Evolutionary conservation across 92 coral and sea anemone genomes (phyloP).

Genomic region (Meandrina meandrites): DNA sequence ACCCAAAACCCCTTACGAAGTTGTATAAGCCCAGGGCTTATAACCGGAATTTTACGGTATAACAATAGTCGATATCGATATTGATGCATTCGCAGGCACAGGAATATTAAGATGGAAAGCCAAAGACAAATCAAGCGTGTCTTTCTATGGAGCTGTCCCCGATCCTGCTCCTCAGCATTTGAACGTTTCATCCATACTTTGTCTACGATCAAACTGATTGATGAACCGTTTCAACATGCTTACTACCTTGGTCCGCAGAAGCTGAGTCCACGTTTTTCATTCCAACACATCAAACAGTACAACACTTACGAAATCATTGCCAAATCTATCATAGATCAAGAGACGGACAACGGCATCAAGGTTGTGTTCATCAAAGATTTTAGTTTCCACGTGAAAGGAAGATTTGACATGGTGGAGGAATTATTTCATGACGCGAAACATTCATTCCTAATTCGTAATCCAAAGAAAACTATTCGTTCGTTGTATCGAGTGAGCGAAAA

Average conservation of each 20-base stretch:
- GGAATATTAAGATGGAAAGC: neutral
- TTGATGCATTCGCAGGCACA: too few species aligned
- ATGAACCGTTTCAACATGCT: slow-evolving; percentile 4
- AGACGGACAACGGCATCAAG: slow-evolving; percentile 54
- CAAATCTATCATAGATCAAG: slow-evolving; percentile 27
- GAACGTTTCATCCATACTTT: slow-evolving; percentile 63
- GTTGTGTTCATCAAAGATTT: slow-evolving; percentile 71
- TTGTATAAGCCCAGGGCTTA: too few species aligned
- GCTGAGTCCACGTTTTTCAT: slow-evolving; percentile 9
- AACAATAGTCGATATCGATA: too few species aligned
- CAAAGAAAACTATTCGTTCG: slow-evolving; percentile 60
- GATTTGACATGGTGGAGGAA: slow-evolving; percentile 51
- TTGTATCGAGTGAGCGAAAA: slow-evolving; percentile 56
- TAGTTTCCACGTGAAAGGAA: slow-evolving; percentile 64
- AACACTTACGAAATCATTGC: slow-evolving; percentile 45
- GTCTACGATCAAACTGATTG: neutral
- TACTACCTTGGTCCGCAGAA: slow-evolving; percentile 16
- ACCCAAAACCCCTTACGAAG: too few species aligned
- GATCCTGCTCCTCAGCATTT: slow-evolving; percentile 69
- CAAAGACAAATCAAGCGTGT: slow-evolving; percentile 24
- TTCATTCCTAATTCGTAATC: slow-evolving; percentile 72
- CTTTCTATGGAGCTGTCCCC: slow-evolving; percentile 64
- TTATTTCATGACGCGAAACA: slow-evolving; percentile 65
- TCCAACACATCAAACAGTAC: neutral
- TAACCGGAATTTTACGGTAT: too few species aligned